Conservation (phyloP, 2,888 invertebrate genomes). For the Scaptodrosophila latifasciaeformis region DNA sequence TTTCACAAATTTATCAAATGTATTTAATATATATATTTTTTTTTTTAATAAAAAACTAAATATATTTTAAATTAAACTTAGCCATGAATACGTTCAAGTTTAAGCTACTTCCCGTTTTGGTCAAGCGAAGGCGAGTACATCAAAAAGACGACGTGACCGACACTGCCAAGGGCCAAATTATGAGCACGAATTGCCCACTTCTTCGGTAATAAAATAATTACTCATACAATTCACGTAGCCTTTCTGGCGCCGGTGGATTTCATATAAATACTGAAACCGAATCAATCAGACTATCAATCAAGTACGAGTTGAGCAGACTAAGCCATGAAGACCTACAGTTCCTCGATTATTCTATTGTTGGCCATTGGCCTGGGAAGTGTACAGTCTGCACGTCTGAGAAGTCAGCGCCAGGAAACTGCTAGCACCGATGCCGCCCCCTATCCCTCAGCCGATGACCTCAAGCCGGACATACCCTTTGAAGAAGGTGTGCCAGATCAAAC, state of each 20-base stretch:
- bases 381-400: conserved; percentile 4
- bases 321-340: conserved; percentile 7
- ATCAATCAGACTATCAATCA: conserved; percentile 17
- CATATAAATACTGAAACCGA: conserved; percentile 23
- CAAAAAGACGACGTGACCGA: conserved; percentile 12
- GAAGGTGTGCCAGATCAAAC: conserved; percentile 46
- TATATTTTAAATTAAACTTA: no score
- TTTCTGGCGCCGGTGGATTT: neutral
- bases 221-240: conserved; percentile 22
- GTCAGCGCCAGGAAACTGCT: conserved; percentile 1
- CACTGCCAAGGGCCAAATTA: conserved; percentile 14
- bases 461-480: conserved; percentile 49
- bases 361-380: conserved; percentile 8
- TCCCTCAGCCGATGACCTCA: conserved; percentile 52
- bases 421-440: conserved; percentile 30
- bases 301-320: neutral
- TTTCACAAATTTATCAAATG: no score
- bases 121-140: conserved; percentile 30
- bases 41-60: no score
- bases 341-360: conserved; percentile 12
- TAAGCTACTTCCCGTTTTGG: conserved; percentile 28
- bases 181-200: conserved; percentile 7
- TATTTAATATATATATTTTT: no score
- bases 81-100: no score
- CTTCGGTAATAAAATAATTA: neutral